phyloP scores from a whole-genome alignment of 2,888 invertebrate species.

The Watsonalla binaria region DNA sequence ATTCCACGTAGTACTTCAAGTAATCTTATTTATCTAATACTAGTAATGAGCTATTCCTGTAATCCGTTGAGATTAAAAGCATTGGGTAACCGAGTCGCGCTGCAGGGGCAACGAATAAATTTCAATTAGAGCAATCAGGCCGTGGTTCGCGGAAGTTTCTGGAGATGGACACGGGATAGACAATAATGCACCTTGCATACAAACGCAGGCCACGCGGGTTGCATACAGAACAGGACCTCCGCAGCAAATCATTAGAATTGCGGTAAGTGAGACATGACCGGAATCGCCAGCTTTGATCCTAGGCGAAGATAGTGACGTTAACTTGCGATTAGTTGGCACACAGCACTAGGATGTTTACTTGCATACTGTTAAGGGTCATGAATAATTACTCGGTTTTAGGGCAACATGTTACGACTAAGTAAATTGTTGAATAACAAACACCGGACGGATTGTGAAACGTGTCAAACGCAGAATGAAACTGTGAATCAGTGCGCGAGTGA shows the following conservation, averaged over 20 bases:
- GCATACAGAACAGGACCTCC: slow-evolving; percentile 72
- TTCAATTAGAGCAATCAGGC: slow-evolving; percentile 72
- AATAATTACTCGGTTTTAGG: slow-evolving; percentile 1
- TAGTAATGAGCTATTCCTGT: slow-evolving; percentile 1
- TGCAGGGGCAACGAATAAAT: slow-evolving; percentile 48
- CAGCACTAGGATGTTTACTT: slow-evolving; percentile 36
- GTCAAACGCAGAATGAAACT: slow-evolving; percentile 51
- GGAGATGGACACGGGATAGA: slow-evolving; percentile 54
- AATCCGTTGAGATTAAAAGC: slow-evolving; percentile 16
- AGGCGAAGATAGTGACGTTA: slow-evolving; percentile 55
- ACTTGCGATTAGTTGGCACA: slow-evolving; percentile 54
- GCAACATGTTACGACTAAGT: slow-evolving; percentile 5
- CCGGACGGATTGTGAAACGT: slow-evolving; percentile 29
- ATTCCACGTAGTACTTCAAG: not conserved
- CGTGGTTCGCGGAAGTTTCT: slow-evolving; percentile 61
- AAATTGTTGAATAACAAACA: slow-evolving; percentile 9
- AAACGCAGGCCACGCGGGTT: slow-evolving; percentile 38
- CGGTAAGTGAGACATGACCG: slow-evolving; percentile 71
- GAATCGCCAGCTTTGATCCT: slow-evolving; percentile 61
- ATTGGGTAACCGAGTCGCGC: slow-evolving; percentile 50
- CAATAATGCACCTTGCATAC: slow-evolving; percentile 55
- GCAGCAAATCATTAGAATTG: slow-evolving; percentile 72
- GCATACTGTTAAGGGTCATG: slow-evolving; percentile 24
- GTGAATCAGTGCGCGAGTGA: slow-evolving; percentile 45
- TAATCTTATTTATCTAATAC: not conserved